A percentile compares a stretch with the other conserved stretches of the same genome.
Conservation (phyloP, 53 echinoderm and acorn worm species). For the Actinopyga echinites region DNA sequence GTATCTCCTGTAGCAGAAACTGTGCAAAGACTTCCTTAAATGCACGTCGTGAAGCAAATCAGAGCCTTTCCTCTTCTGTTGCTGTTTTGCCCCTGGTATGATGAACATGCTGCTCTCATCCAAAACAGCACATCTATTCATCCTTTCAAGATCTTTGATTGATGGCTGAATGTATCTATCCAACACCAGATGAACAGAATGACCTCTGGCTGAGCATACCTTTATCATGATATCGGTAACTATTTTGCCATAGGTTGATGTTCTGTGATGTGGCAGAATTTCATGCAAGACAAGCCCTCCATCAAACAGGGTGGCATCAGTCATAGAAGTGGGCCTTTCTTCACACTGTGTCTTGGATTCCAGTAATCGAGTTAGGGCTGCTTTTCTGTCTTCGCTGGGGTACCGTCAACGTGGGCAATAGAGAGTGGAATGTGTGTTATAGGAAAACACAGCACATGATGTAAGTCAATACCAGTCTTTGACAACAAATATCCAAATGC, state of each 20-base stretch:
- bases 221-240: slow-evolving; percentile 49
- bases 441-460: slow-evolving; percentile 43
- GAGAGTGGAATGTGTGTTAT: slow-evolving; percentile 55
- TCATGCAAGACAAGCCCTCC: slow-evolving; percentile 61
- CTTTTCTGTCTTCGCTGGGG: slow-evolving; percentile 53
- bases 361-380: slow-evolving; percentile 26
- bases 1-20: slow-evolving; percentile 47
- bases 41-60: slow-evolving; percentile 18
- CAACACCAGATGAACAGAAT: slow-evolving; percentile 54
- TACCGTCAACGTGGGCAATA: slow-evolving; percentile 48
- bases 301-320: slow-evolving; percentile 56
- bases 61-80: slow-evolving; percentile 43
- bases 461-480: slow-evolving; percentile 46
- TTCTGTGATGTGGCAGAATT: slow-evolving; percentile 42
- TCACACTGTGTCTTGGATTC: not conserved
- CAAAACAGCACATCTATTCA: slow-evolving; percentile 28
- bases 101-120: slow-evolving; percentile 12
- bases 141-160: slow-evolving; percentile 61
- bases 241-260: slow-evolving; percentile 57
- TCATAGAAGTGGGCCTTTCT: not conserved
- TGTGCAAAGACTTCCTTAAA: slow-evolving; percentile 50
- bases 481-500: slow-evolving; percentile 41
- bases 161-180: slow-evolving; percentile 51
- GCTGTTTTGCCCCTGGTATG: slow-evolving; percentile 53
- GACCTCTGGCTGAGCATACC: slow-evolving; percentile 45